phyloP scores from a whole-genome alignment of 2,113 vertebrate genomes.

The Apus apus region DNA sequence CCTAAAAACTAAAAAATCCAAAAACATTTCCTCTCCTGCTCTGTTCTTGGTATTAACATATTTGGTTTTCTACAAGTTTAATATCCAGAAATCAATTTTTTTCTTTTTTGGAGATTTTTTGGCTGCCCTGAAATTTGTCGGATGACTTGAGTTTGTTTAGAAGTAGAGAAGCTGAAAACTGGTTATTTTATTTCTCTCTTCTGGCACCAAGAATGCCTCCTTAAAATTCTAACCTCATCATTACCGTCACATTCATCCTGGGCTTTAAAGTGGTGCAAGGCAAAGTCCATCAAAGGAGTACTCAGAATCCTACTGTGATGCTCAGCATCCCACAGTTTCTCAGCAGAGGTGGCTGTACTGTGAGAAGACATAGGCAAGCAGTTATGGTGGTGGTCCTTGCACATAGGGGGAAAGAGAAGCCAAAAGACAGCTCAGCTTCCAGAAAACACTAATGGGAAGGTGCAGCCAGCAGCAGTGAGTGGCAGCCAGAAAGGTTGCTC shows the following conservation, averaged over 20 bases:
- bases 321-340: neutral
- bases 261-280: neutral
- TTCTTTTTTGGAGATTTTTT: neutral
- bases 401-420: neutral
- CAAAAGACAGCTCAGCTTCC: neutral
- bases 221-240: neutral
- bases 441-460: neutral
- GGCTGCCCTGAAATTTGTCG: neutral
- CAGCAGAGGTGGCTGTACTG: neutral
- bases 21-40: neutral
- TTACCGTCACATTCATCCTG: neutral
- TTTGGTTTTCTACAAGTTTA: neutral
- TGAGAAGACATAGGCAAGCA: neutral
- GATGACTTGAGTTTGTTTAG: neutral
- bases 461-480: neutral
- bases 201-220: neutral
- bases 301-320: neutral
- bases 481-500: neutral
- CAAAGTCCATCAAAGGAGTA: neutral
- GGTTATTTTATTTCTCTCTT: neutral
- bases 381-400: too few relatives aligned
- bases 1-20: neutral
- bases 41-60: neutral
- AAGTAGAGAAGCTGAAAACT: neutral
- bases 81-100: neutral